These are phyloP conservation scores for Bilobella aurantiaca DNA, from an alignment of 1,140 invertebrate species.

Conservation along the genomic window DNA sequence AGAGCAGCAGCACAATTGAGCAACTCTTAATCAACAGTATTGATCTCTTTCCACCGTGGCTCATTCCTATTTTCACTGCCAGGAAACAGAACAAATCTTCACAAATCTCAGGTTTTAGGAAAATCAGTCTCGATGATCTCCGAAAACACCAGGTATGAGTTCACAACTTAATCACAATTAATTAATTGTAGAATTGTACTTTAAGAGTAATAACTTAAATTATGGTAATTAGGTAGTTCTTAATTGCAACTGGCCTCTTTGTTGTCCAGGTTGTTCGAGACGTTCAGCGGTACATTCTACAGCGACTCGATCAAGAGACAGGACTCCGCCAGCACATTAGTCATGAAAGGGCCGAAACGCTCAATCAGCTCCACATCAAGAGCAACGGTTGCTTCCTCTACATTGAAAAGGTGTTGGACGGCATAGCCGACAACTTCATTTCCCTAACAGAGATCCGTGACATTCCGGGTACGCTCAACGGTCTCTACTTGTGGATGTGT, in stretches of 20 bases:
- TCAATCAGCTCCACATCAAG: slow-evolving; percentile 92
- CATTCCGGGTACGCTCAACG: slow-evolving; percentile 89
- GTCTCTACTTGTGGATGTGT: slow-evolving; percentile 87
- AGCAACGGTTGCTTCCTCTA: slow-evolving; percentile 86
- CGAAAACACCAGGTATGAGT: slow-evolving; percentile 66
- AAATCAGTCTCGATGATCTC: slow-evolving; percentile 79
- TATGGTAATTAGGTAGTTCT: background rate
- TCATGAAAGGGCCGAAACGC: slow-evolving; percentile 78
- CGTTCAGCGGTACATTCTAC: slow-evolving; percentile 89
- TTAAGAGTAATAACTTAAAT: background rate
- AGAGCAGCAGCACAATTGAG: slow-evolving; percentile 57
- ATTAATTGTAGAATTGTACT: no score
- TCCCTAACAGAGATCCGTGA: slow-evolving; percentile 70
- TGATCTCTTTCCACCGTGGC: slow-evolving; percentile 85
- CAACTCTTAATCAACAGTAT: slow-evolving; percentile 79
- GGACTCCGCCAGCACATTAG: slow-evolving; percentile 66
- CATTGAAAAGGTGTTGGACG: slow-evolving; percentile 82
- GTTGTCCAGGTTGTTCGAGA: slow-evolving; percentile 56
- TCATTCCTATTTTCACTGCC: slow-evolving; percentile 80
- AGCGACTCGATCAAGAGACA: slow-evolving; percentile 72
- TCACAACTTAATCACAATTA: background rate
- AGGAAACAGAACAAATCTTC: slow-evolving; percentile 67
- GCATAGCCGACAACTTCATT: slow-evolving; percentile 84
- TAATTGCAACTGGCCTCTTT: slow-evolving; percentile 1
- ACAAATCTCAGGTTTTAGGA: slow-evolving; percentile 86